Evolutionary conservation across 2,113 vertebrate species (phyloP), one percentile per base, ranked within the genome.

Genomic region (Hippocampus zosterae): DNA sequence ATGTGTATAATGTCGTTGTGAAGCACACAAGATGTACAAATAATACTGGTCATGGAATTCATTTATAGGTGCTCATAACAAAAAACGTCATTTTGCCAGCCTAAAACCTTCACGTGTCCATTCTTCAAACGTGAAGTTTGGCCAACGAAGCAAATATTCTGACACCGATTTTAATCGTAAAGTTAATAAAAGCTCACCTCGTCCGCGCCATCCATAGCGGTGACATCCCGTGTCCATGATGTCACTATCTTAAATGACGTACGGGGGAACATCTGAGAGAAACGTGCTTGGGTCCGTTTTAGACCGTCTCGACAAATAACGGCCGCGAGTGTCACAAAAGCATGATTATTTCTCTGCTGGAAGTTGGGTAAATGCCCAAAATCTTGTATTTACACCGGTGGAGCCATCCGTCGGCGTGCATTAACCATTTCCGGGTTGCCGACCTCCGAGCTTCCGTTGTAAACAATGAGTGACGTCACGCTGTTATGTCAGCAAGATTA

Each of bases 171-270:
- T 23, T 3, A 55, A 55, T 1, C 8, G 8, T n/a, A 23, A 9
- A 55, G 15, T 8, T 3, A 3, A 48, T 15, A 29, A 66, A 37
- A 1, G 37, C 65, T 67, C 29, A 67, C 65, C 65, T 18, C 53
- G 29, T 52, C 10, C 48, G 9, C 48, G 65, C 65, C 65, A 67
- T 29, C 65, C 65, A 9, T 52, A 53, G 9, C 65, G 65, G 8
- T 48, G 4, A 37, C 48, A 33, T 19, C 29, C 65, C 10, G 15
- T 37, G 65, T 67, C 65, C 65, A 67, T 37, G 8, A 67, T 33
- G 19, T 52, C 27, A 21, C 48, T 40, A 52, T 1, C 44, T 8
- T 21, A 48, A 21, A 53, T 67, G 48, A 67, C 8, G 12, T 37
- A 12, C 25, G 29, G 27, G 9, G 65, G 48, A 6, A 67, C 48